These are phyloP conservation scores for Lepus townsendii DNA, from an alignment of 2,797 vertebrate genomes.

Conservation along the genomic window DNA sequence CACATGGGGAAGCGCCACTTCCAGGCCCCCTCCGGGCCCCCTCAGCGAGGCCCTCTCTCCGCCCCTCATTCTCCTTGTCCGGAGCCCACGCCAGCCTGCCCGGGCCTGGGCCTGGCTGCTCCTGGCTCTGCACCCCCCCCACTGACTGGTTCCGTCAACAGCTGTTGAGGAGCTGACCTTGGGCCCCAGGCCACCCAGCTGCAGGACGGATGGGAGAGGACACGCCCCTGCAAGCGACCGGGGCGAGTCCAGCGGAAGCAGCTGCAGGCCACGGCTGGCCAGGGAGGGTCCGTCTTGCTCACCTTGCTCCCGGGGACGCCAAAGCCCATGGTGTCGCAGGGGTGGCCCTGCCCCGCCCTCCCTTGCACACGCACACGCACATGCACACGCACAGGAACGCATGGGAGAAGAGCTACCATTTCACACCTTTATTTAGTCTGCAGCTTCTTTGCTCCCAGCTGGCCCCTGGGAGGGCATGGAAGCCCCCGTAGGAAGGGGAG, in stretches of 20 bases:
- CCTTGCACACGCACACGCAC: too few relatives aligned
- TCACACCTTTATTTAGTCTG: constrained; percentile 79
- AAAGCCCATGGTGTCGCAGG: too few relatives aligned
- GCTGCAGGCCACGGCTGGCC: background rate
- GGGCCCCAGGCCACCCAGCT: too few relatives aligned
- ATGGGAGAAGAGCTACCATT: background rate
- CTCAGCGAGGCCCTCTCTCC: background rate
- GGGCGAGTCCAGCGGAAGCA: too few relatives aligned
- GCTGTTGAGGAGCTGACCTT: background rate
- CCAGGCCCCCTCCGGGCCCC: background rate
- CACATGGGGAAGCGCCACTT: background rate
- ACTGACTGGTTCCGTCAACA: background rate
- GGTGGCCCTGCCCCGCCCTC: too few relatives aligned
- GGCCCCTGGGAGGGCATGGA: constrained; percentile 50
- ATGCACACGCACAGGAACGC: constrained; percentile 25
- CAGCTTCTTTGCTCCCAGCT: constrained; percentile 30
- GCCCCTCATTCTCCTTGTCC: background rate
- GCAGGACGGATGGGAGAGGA: too few relatives aligned
- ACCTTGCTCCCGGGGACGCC: background rate
- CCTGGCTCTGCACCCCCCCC: background rate
- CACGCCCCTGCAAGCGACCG: too few relatives aligned
- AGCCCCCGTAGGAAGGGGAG: constrained; percentile 67
- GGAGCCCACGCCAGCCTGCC: background rate
- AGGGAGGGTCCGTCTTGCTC: too few relatives aligned
- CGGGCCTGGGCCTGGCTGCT: background rate